Base-by-base conservation (phyloP, 2,113 vertebrate species). In the Copsychus sechellarum region DNA sequence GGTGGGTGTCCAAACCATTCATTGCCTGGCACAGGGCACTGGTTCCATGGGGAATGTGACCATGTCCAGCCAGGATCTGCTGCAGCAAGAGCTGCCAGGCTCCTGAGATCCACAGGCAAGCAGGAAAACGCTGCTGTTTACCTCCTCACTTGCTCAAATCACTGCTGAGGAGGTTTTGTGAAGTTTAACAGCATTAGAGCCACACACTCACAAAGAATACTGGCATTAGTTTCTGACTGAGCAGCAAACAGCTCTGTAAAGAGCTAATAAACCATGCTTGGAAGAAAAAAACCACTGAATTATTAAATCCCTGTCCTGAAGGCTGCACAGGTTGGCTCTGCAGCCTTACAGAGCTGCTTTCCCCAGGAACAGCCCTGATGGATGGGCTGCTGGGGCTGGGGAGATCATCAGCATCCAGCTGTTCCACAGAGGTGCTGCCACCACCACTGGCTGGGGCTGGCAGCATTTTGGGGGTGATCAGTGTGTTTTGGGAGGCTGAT, bases 371-470 rank as follows among this genome's bases (percentile, higher is more conserved):
- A 62, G 40, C 72, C 3, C 1, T 53, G 40, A 33, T 4, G 53
- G 66, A 33, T 53, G 76, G 24, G 53, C 57, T 88, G 66, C 31
- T 18, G 64, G 42, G 5, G 8, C 73, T 73, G 29, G 16, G 51
- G 57, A n/a, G 29, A 45, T 26, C 53, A 23, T 26, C 64, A 48
- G 20, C 43, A 54, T 4, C 40, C 73, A 74, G 36, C 33, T 61
- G 1, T 9, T 40, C 43, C 69, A 20, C n/a, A 66, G 80, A 34
- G 53, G 26, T 7, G 76, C 38, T 43, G 34, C 6, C 86, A 65
- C 66, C 26, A 6, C 0, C 0, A 14, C 7, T 1, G 3, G 23
- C 45, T 43, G 22, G 17, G 14, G 7, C 28, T 69, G 67, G 61
- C 78, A 87, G 56, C 4, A 1, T 9, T 62, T 93, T 67, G n/a